Percentiles rank a stretch among this genome's conserved stretches.
phyloP scores from a whole-genome alignment of 2,113 vertebrate genomes.

The Prionailurus viverrinus region DNA sequence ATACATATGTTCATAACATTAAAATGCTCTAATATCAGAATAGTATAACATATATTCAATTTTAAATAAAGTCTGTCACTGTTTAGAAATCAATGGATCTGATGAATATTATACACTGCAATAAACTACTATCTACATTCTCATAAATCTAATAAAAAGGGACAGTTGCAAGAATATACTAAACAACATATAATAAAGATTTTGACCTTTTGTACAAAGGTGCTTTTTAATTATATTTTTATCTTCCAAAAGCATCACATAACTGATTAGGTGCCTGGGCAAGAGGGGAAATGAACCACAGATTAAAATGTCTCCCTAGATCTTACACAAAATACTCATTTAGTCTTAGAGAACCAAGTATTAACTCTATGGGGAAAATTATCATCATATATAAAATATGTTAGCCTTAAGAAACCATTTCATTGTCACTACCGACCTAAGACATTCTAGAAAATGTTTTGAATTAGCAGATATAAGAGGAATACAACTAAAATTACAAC shows the following conservation, averaged over 20 bases:
- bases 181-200: not conserved
- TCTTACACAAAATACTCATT: constrained; percentile 2
- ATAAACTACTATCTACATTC: not conserved
- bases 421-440: not conserved
- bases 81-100: not conserved
- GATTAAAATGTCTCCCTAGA: not conserved
- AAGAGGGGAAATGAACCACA: not conserved
- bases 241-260: not conserved
- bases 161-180: not conserved
- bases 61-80: not conserved
- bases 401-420: constrained; percentile 33
- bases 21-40: not conserved
- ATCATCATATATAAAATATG: not conserved
- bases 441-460: constrained; percentile 28
- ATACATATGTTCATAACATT: not conserved
- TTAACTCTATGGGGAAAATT: not conserved
- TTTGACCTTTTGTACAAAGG: not conserved
- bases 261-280: not conserved
- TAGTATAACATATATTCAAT: not conserved
- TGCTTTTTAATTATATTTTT: constrained; percentile 38
- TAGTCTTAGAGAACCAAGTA: constrained; percentile 15
- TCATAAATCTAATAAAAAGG: constrained; percentile 31
- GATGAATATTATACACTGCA: not conserved
- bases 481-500: constrained; percentile 10
- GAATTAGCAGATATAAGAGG: constrained; percentile 13